Conservation (phyloP, 1,140 invertebrate species). For the Pseudomyrmex dendroicus region DNA sequence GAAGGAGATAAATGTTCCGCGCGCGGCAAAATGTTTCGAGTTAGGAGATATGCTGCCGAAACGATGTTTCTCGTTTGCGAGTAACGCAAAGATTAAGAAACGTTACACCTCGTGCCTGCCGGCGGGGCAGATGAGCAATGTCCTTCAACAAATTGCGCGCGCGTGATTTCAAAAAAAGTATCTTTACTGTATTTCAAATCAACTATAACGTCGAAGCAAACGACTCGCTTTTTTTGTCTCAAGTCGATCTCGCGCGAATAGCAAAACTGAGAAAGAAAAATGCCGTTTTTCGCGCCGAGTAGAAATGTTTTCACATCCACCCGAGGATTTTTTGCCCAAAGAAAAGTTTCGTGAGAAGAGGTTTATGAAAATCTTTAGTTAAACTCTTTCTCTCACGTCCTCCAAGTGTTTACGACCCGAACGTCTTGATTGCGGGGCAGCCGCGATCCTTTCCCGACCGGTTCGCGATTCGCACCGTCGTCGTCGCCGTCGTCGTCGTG, state of each 20-base stretch:
- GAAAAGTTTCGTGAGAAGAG: neutral
- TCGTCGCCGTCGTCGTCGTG: neutral
- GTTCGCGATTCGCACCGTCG: conserved; percentile 53
- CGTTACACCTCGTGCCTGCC: conserved; percentile 18
- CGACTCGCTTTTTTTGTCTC: no score
- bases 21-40: conserved; percentile 38
- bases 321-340: neutral
- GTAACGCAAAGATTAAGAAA: conserved; percentile 57
- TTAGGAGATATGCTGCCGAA: conserved; percentile 50
- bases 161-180: conserved; percentile 21
- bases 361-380: conserved; percentile 39
- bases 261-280: neutral
- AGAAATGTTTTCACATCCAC: neutral
- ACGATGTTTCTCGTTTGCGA: conserved; percentile 52
- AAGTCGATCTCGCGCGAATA: neutral
- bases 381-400: neutral
- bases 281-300: neutral
- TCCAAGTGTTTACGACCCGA: conserved; percentile 13
- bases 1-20: conserved; percentile 54
- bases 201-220: no score
- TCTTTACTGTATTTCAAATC: neutral
- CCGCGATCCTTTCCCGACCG: neutral
- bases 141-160: conserved; percentile 39
- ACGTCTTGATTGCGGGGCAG: neutral
- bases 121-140: conserved; percentile 25